Evolutionary conservation across 2,797 vertebrate genomes (phyloP), one percentile per base, ranked within the genome.

Genomic region (Galagoides demidoff): DNA sequence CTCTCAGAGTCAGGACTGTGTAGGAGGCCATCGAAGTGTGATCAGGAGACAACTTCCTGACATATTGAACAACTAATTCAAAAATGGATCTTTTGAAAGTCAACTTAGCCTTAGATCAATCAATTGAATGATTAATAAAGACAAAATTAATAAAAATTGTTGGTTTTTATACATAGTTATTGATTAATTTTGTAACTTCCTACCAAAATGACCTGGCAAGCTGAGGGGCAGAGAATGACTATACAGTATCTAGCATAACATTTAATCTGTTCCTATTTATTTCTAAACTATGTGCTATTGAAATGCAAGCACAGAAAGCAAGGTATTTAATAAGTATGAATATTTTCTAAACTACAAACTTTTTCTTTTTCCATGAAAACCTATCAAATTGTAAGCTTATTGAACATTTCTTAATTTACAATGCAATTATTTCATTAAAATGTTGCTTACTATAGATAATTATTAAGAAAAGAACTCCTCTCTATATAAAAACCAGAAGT

Each of bases 181-280:
- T 85, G 59, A 66, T 63, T 34, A 93, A 81, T 85, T 70, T 66
- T 93, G 23, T 13, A 77, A 19, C 14, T 63, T 23, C 34, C 29
- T 70, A n/a, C 77, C 27, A 83, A 34, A 25, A 0, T n/a, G 5
- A 86, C 43, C 89, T 68, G 12, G 0, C 0, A 13, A 84, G 23
- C 37, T 29, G 19, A 27, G n/a, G 93, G 11, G 11, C 1, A 89
- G 76, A 89, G 95, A 93, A 73, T 25, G 45, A 20, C 1, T 85
- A 3, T 29, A 59, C 39, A 23, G 1, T 39, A 94, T 8, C 77
- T 92, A 43, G n/a, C 1, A 14, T 39, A n/a, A 34, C 25, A 34
- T 92, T 92, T 89, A 94, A 63, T 79, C 79, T 83, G 1, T 2
- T 71, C 55, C 64, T 45, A 74, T 84, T 95, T 95, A 31, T 87